Conservation (phyloP, 2,888 invertebrate genomes). For the Nomada ruficornis region DNA sequence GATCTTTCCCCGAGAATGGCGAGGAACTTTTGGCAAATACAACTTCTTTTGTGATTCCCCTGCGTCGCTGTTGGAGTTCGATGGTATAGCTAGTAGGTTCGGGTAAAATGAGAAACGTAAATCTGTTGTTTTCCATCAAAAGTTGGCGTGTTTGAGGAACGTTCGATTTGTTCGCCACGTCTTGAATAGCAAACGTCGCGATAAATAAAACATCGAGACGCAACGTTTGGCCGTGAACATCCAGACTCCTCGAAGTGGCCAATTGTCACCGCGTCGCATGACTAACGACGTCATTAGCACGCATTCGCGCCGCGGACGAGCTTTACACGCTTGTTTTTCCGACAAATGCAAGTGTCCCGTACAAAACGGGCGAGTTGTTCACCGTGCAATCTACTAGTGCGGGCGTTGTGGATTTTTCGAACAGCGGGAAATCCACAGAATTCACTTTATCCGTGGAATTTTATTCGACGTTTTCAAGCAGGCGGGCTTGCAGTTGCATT, state of each 20-base stretch:
- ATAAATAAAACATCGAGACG: conserved; percentile 30
- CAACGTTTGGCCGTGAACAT: conserved; percentile 44
- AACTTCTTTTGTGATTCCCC: too few species aligned
- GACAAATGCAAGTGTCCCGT: conserved; percentile 44
- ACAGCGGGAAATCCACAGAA: background rate
- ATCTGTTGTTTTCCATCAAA: background rate
- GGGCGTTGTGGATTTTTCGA: background rate
- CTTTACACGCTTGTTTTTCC: conserved; percentile 34
- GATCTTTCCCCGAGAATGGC: too few species aligned
- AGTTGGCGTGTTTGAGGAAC: background rate
- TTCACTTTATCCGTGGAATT: background rate
- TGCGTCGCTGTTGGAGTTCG: too few species aligned
- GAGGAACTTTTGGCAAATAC: too few species aligned
- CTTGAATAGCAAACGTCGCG: conserved; percentile 28
- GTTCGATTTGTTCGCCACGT: conserved; percentile 25
- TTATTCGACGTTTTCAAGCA: background rate
- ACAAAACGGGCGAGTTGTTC: conserved; percentile 9
- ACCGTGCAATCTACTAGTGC: conserved; percentile 18
- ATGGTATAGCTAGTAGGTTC: too few species aligned
- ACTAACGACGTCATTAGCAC: conserved; percentile 67
- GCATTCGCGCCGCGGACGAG: conserved; percentile 47
- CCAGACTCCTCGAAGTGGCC: conserved; percentile 45
- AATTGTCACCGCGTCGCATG: conserved; percentile 60
- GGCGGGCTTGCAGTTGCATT: too few species aligned
- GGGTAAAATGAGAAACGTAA: too few species aligned